Base-by-base conservation (phyloP, 2,797 vertebrate genomes). In the Sciurus carolinensis region DNA sequence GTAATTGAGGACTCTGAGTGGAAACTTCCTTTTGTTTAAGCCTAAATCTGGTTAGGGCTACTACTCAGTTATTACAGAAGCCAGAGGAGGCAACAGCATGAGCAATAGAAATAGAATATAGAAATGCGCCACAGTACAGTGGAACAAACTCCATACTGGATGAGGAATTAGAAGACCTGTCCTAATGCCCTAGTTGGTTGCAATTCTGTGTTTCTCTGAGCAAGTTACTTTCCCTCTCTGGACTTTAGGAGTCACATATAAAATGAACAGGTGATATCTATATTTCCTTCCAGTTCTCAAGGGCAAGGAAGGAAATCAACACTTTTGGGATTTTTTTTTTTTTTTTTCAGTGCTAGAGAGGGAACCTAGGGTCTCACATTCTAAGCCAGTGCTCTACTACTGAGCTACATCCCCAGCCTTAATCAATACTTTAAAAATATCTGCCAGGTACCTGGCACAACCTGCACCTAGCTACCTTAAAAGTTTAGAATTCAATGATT, bases 1-100 rank as follows among this genome's bases (percentile, higher is more conserved):
- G 42, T 87, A 30, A 72, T 14, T 33, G 47, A 89, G 67, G 75
- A 17, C 44, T 69, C 47, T n/a, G 71, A 67, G 11, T 15, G 17
- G 7, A 8, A 36, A 30, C 59, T 80, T 91, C 71, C 84, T 95
- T 80, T 44, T 76, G 50, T 71, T 24, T 81, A 36, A 54, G 28
- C 64, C 47, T 83, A 66, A 62, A 24, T 77, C 26, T 87, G 33
- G 44, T 85, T 54, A 67, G 47, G 54, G 33, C 54, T 59, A 50
- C 52, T 47, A 9, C 80, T 87, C 30, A 69, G 52, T 50, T 66
- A 67, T 24, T 47, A n/a, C 17, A 39, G 52, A 42, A 92, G 57
- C 44, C 39, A 7, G 18, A 20, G 80, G 7, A 59, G 12, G 30
- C 73, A 66, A 62, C 79, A 57, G 26, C 8, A 18, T 28, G 54